Percentiles rank a stretch among this genome's conserved stretches.
Conservation (phyloP, 2,888 invertebrate species). For the Limnephilus auricula region DNA sequence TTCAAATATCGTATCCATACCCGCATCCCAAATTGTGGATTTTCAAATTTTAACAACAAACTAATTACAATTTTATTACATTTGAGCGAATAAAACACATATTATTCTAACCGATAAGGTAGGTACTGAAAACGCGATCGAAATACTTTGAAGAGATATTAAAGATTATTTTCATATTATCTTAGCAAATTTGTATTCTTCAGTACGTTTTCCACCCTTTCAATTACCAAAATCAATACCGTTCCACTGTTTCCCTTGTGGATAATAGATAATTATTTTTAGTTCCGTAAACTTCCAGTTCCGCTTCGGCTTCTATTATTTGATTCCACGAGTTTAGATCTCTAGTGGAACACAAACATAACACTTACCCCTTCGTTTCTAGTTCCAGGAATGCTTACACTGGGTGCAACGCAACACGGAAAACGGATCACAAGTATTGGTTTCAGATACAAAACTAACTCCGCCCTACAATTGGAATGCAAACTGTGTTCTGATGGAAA, state of each 20-base stretch:
- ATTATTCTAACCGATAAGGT: background rate
- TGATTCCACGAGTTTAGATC: background rate
- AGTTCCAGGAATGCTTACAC: background rate
- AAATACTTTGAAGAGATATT: background rate
- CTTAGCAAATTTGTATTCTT: background rate
- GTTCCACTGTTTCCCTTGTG: background rate
- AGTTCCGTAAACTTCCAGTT: background rate
- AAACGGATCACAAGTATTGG: background rate
- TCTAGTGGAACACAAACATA: background rate
- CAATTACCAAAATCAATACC: background rate
- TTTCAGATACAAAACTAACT: background rate
- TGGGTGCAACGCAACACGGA: background rate
- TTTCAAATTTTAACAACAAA: background rate
- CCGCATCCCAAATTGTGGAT: too few species aligned
- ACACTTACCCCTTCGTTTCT: background rate
- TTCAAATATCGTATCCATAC: too few species aligned
- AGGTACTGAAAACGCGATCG: background rate
- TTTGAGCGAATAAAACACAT: background rate
- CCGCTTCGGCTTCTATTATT: background rate
- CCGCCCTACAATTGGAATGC: background rate
- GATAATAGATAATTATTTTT: background rate
- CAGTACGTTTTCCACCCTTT: background rate
- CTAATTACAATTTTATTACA: background rate
- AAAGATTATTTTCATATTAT: background rate
- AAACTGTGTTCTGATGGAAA: conserved; percentile 24